Conservation (phyloP, 2,113 vertebrate species). For the Rousettus leschenaultii region DNA sequence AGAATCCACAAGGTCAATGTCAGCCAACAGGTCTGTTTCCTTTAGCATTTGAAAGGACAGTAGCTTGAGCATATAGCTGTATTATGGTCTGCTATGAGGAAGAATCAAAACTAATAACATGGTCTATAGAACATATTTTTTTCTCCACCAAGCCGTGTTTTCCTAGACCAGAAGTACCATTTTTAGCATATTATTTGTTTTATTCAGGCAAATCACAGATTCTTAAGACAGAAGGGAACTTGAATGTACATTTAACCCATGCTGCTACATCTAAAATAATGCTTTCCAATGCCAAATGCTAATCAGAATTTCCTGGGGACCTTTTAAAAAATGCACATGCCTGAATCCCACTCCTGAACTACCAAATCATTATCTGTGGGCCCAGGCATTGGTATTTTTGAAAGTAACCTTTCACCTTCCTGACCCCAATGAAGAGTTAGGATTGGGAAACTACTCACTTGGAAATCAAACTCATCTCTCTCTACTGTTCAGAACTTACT, state of each 20-base stretch:
- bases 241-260: too few species aligned
- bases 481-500: background rate
- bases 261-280: background rate
- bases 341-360: background rate
- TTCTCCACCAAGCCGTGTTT: background rate
- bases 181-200: background rate
- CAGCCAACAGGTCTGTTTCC: background rate
- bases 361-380: background rate
- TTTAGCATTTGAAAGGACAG: background rate
- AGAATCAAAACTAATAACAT: background rate
- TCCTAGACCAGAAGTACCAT: background rate
- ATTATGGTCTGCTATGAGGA: background rate
- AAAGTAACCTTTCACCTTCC: background rate
- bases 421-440: background rate
- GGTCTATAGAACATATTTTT: background rate
- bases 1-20: background rate
- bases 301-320: background rate
- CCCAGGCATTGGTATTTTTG: background rate
- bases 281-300: background rate
- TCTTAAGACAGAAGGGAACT: background rate
- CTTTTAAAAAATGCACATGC: background rate
- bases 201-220: conserved; percentile 4
- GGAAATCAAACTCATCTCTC: background rate
- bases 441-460: background rate
- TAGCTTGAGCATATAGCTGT: background rate